Conservation (phyloP, 1,140 invertebrate species). For the Drosophila arizonae region DNA sequence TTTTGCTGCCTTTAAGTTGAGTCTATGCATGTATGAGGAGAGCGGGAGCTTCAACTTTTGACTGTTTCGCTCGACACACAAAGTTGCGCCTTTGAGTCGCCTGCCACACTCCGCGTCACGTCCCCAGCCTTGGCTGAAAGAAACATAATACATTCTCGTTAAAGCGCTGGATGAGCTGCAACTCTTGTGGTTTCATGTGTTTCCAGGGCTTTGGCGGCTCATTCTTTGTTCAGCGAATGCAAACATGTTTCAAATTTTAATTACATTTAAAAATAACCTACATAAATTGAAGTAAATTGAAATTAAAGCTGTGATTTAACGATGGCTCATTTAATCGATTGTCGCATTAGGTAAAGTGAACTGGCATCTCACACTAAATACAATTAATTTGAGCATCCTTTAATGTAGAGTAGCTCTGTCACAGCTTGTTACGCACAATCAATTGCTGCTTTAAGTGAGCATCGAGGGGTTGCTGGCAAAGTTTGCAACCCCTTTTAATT, state of each 20-base stretch:
- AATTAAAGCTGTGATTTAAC: not conserved
- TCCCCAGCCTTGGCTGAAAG: conserved; percentile 1
- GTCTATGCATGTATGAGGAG: not conserved
- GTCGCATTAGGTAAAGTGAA: not conserved
- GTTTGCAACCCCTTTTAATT: conserved; percentile 51
- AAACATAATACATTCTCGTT: conserved; percentile 14
- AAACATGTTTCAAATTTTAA: too few species aligned
- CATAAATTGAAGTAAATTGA: not conserved
- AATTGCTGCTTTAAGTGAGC: conserved; percentile 28
- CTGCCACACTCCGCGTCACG: conserved; percentile 18
- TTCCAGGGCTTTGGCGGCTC: not conserved
- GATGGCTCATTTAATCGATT: not conserved
- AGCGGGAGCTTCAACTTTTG: conserved; percentile 14
- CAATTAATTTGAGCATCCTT: too few species aligned
- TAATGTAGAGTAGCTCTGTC: conserved; percentile 14
- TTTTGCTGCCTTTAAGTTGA: not conserved
- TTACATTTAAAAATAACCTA: too few species aligned
- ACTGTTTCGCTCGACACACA: conserved; percentile 13
- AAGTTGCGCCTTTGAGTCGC: conserved; percentile 32
- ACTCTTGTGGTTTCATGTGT: conserved; percentile 6
- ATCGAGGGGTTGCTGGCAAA: conserved; percentile 7
- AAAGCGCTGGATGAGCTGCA: not conserved
- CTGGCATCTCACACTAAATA: too few species aligned
- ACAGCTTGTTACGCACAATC: conserved; percentile 42
- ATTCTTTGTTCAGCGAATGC: too few species aligned